phyloP scores from a whole-genome alignment of 2,888 invertebrate species.

The Plebejus melissa region DNA sequence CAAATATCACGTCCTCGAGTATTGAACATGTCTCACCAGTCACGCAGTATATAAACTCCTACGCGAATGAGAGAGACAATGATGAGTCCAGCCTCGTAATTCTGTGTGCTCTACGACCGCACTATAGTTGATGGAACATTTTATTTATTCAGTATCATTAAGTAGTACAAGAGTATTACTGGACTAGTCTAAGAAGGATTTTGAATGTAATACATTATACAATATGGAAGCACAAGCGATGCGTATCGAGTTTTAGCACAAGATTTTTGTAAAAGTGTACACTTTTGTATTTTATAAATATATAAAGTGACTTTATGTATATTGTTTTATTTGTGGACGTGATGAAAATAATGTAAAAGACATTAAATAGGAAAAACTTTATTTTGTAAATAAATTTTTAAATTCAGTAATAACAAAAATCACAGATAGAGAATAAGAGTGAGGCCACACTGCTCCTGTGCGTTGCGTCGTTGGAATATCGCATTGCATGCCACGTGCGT shows the following conservation, averaged over 20 bases:
- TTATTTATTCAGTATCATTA: neutral
- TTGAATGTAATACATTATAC: slow-evolving; percentile 28
- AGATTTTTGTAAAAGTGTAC: slow-evolving; percentile 54
- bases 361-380: neutral
- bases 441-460: neutral
- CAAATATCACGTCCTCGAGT: too few relatives aligned
- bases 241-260: slow-evolving; percentile 38
- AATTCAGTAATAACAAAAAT: neutral
- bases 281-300: slow-evolving; percentile 70
- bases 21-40: too few relatives aligned
- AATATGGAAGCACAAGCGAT: slow-evolving; percentile 52
- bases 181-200: slow-evolving; percentile 25
- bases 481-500: too few relatives aligned
- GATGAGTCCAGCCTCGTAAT: neutral
- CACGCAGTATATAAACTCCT: neutral
- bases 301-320: slow-evolving; percentile 56
- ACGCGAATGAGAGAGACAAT: neutral
- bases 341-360: neutral
- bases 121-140: slow-evolving; percentile 10
- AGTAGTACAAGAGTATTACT: slow-evolving; percentile 20
- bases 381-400: slow-evolving; percentile 8
- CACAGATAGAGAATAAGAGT: neutral
- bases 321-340: slow-evolving; percentile 20
- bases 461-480: neutral
- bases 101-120: neutral